phyloP scores from a whole-genome alignment of 2,797 vertebrate species.

The Coracias cyanogaster region DNA sequence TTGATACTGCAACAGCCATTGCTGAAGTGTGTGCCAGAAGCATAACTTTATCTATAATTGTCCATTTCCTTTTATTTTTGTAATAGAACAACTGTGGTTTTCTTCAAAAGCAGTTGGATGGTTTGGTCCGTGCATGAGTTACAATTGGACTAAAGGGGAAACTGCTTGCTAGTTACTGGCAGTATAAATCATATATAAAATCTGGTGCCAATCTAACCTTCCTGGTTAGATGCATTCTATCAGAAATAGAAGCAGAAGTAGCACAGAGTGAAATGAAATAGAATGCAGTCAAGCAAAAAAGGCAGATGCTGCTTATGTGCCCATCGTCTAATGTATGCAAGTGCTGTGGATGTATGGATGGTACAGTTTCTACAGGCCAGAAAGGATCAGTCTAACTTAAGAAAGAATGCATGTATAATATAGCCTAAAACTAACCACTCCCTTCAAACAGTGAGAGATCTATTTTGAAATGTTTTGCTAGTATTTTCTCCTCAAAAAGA shows the following conservation, averaged over 20 bases:
- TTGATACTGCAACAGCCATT: neutral
- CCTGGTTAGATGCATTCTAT: neutral
- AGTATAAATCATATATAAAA: neutral
- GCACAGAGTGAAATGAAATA: neutral
- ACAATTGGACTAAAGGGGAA: neutral
- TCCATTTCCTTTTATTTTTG: neutral
- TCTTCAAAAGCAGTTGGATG: neutral
- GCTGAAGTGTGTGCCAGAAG: neutral
- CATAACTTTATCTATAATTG: neutral
- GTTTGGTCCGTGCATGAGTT: neutral
- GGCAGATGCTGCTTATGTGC: neutral
- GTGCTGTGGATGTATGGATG: neutral
- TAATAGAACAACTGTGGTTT: neutral
- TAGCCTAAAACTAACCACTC: neutral
- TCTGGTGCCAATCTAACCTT: neutral
- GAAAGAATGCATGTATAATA: neutral
- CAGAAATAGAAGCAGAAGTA: neutral
- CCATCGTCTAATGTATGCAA: neutral
- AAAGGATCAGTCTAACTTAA: neutral
- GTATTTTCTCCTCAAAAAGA: neutral
- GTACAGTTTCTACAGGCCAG: neutral
- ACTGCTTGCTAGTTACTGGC: neutral
- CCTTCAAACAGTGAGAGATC: neutral
- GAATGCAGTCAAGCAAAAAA: conserved; percentile 2
- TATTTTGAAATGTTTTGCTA: neutral